Evolutionary conservation across 2,797 vertebrate species (phyloP).

Genomic region (Acanthurus tractus): DNA sequence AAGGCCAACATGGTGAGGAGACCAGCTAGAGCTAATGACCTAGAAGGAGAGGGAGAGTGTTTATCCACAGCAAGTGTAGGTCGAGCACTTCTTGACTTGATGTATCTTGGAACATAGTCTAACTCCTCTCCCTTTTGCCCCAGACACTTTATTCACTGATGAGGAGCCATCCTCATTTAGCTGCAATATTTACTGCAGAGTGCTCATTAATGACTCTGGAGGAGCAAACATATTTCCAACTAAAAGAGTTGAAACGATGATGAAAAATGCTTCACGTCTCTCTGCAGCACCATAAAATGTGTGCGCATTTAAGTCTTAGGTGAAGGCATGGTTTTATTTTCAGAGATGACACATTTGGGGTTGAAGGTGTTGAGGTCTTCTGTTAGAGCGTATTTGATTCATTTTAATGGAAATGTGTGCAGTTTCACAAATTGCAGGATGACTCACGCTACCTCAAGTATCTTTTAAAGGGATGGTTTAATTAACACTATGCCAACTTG

Average conservation of each 20-base stretch:
- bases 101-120: conserved; percentile 38
- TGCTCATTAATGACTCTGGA: conserved; percentile 60
- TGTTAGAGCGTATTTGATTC: neutral
- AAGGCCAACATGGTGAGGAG: conserved; percentile 2
- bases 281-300: neutral
- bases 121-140: conserved; percentile 50
- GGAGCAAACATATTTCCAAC: conserved; percentile 57
- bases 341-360: conserved; percentile 10
- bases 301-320: neutral
- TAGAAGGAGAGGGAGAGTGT: conserved; percentile 13
- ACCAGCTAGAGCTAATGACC: conserved; percentile 56
- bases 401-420: conserved; percentile 26
- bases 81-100: conserved; percentile 50
- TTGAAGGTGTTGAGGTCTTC: conserved; percentile 9
- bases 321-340: conserved; percentile 24
- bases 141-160: conserved; percentile 62
- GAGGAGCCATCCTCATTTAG: conserved; percentile 61
- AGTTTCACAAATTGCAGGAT: conserved; percentile 12
- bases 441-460: conserved; percentile 19
- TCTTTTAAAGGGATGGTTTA: conserved; percentile 12
- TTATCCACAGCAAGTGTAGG: conserved; percentile 47
- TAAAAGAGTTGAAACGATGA: conserved; percentile 41
- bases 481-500: conserved; percentile 14
- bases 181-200: conserved; percentile 62
- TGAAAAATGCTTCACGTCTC: conserved; percentile 40